phyloP scores from a whole-genome alignment of 1,140 invertebrate genomes.

The Trachelipus rathkii region DNA sequence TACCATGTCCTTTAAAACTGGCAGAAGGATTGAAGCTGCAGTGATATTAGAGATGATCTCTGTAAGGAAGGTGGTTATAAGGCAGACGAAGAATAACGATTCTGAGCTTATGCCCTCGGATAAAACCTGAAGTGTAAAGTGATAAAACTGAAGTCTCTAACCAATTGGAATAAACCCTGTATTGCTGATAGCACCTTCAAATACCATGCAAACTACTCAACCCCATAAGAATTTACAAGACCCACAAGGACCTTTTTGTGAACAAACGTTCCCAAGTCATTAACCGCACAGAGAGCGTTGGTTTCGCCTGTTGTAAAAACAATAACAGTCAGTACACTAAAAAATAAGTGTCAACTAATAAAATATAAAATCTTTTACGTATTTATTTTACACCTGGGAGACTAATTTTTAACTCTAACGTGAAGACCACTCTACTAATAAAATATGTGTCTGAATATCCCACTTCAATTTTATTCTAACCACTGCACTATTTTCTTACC shows the following conservation, averaged over 20 bases:
- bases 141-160: constrained; percentile 62
- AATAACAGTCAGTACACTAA: no score
- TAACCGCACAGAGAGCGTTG: constrained; percentile 5
- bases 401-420: no score
- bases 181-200: constrained; percentile 60
- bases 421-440: no score
- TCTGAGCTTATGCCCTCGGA: constrained; percentile 45
- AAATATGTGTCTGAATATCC: no score
- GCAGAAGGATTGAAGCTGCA: constrained; percentile 75
- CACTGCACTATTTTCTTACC: no score
- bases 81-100: constrained; percentile 51
- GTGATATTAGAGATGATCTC: constrained; percentile 80
- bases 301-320: background rate
- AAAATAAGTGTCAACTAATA: no score
- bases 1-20: constrained; percentile 69
- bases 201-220: constrained; percentile 91
- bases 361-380: no score
- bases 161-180: constrained; percentile 67
- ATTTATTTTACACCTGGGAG: no score
- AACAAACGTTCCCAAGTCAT: constrained; percentile 50
- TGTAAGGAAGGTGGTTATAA: constrained; percentile 60
- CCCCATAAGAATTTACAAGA: constrained; percentile 56
- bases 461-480: no score
- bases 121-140: constrained; percentile 51
- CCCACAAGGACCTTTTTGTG: constrained; percentile 55